These are phyloP conservation scores for Listrodromus nycthemerus DNA, from an alignment of 2,888 invertebrate species.

Conservation along the genomic window DNA sequence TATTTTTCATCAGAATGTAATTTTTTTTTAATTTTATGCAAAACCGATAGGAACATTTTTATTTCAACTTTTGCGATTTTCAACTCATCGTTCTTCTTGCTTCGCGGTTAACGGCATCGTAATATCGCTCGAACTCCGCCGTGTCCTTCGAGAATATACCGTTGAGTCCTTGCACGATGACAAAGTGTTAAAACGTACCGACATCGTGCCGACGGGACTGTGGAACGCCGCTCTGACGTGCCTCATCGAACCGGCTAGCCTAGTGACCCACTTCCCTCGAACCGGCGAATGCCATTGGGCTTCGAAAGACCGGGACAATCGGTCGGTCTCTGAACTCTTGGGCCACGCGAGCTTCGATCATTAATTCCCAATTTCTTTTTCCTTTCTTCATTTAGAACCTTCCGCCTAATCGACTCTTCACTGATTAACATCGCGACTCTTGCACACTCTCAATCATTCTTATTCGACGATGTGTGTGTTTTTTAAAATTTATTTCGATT, in stretches of 20 bases:
- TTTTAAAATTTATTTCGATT: background rate
- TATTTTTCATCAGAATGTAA: no score
- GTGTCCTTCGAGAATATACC: conserved; percentile 31
- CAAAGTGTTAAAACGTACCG: background rate
- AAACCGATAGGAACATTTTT: no score
- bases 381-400: background rate
- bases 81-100: background rate
- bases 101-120: background rate
- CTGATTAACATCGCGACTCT: background rate
- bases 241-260: conserved; percentile 76
- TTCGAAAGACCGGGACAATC: conserved; percentile 39
- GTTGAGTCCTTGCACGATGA: background rate
- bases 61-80: background rate
- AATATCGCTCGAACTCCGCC: conserved; percentile 31
- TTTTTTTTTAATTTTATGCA: no score
- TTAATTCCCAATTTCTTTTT: conserved; percentile 42
- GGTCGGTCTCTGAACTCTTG: conserved; percentile 38
- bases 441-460: background rate
- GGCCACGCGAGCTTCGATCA: conserved; percentile 55
- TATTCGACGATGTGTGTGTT: background rate
- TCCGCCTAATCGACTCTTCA: background rate
- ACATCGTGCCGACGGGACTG: conserved; percentile 2
- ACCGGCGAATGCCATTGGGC: conserved; percentile 14
- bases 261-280: conserved; percentile 75
- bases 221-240: conserved; percentile 65